Evolutionary conservation across 2,888 invertebrate species (phyloP), one percentile per base, ranked within the genome.

Genomic region (Mythimna vitellina): DNA sequence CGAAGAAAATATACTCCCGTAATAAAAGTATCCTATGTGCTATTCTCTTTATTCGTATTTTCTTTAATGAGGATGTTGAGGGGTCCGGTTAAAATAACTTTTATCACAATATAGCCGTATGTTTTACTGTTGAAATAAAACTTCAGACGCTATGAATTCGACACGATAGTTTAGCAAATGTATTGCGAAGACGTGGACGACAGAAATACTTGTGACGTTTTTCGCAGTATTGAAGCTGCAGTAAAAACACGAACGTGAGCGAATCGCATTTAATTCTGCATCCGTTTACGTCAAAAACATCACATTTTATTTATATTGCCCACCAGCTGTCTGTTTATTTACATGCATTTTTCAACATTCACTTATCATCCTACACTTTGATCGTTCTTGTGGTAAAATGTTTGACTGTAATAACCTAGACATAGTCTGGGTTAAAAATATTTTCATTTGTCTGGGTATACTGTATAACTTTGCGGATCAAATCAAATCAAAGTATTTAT

Each of bases 51-150:
- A n/a, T n/a, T n/a, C n/a, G 70, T 73, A 71, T 82, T 77, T 71
- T 69, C 46, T 65, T 72, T 65, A 61, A 74, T 57, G 20, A 54
- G 54, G 57, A 62, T 46, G 64, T 65, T 42, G 66, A 82, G 70
- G 53, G 46, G 56, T 66, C 22, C 38, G 54, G 10, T 54, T 56
- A 70, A 75, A 84, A 73, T 73, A 78, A 75, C 67, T 74, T 74
- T 73, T 62, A 79, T 72, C 73, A 65, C 56, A 70, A 54, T 77
- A 73, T 69, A 54, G 64, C 49, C 64, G 71, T 78, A 46, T 70
- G 73, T 81, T 84, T 76, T 73, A 54, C 69, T 38, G 29, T 46
- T 65, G 35, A 80, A 85, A 85, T 86, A 82, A 86, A 85, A 86
- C 83, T 82, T 76, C 80, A 80, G 70, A 61, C 74, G 83, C 78